phyloP scores from a whole-genome alignment of 92 coral and sea anemone species.

The Micromussa lordhowensis region DNA sequence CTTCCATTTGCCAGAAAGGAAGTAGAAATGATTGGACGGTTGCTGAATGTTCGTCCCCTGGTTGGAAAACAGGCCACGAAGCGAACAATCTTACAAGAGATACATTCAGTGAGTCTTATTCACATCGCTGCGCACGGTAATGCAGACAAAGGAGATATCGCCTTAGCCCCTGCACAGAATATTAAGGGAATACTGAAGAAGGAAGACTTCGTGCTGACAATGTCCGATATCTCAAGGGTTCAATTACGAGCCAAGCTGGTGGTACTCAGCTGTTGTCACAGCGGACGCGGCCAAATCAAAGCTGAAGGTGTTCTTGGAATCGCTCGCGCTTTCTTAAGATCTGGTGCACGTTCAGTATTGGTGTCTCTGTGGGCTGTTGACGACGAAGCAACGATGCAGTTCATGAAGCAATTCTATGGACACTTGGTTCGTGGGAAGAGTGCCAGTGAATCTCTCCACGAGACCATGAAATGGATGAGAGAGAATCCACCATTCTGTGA shows the following conservation, averaged over 20 bases:
- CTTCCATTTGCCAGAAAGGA: constrained; percentile 16
- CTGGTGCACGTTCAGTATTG: constrained; percentile 18
- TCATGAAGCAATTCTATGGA: constrained; percentile 28
- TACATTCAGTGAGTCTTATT: constrained; percentile 28
- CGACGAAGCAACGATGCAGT: constrained; percentile 28
- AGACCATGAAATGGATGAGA: constrained; percentile 23
- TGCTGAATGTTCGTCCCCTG: constrained; percentile 11
- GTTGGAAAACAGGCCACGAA: constrained; percentile 34
- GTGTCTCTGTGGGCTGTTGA: constrained; percentile 28
- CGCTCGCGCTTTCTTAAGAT: constrained; percentile 19
- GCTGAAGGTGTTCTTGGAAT: constrained; percentile 31
- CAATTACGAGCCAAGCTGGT: constrained; percentile 41
- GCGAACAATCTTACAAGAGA: background rate
- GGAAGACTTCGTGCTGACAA: constrained; percentile 21
- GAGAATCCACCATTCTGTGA: background rate
- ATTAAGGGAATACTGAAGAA: background rate
- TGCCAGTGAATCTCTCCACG: constrained; percentile 25
- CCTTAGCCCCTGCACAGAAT: constrained; percentile 11
- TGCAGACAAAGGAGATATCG: constrained; percentile 15
- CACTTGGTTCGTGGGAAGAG: constrained; percentile 18
- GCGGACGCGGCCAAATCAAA: constrained; percentile 19
- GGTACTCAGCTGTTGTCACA: constrained; percentile 41
- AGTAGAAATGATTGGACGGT: constrained; percentile 14
- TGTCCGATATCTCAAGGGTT: constrained; percentile 24
- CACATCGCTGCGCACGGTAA: constrained; percentile 49